Conservation (phyloP, 2,888 invertebrate species). For the Venusia cambrica region DNA sequence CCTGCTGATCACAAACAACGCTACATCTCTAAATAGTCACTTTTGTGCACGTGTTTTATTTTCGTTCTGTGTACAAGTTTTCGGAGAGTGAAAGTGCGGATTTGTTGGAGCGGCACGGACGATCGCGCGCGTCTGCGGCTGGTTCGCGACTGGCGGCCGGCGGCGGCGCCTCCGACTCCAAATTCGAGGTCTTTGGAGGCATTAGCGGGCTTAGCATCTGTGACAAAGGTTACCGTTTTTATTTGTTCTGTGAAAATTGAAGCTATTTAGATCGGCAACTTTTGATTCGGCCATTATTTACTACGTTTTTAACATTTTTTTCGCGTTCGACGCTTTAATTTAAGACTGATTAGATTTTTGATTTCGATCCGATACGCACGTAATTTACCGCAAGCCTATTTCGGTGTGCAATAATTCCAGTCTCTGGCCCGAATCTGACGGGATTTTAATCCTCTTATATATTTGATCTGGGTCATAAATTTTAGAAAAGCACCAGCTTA, state of each 20-base stretch:
- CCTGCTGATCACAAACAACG: constrained; percentile 37
- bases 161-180: constrained; percentile 41
- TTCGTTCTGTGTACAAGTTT: constrained; percentile 45
- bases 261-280: constrained; percentile 11
- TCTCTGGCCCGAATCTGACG: background rate
- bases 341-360: constrained; percentile 1
- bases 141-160: constrained; percentile 58
- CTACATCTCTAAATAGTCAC: constrained; percentile 46
- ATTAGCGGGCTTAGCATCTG: constrained; percentile 54
- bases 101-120: constrained; percentile 35
- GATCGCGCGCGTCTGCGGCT: constrained; percentile 55
- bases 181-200: constrained; percentile 62
- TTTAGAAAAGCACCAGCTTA: constrained; percentile 6
- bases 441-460: constrained; percentile 5
- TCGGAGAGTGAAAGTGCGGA: constrained; percentile 40
- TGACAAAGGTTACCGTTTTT: constrained; percentile 67
- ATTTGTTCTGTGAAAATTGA: constrained; percentile 24
- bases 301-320: constrained; percentile 8
- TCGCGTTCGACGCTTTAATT: background rate
- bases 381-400: constrained; percentile 1
- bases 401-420: background rate
- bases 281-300: constrained; percentile 6
- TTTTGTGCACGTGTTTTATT: constrained; percentile 29
- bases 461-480: constrained; percentile 7
- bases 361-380: background rate